phyloP scores from a whole-genome alignment of 2,888 invertebrate genomes.

The Lottia scabra region DNA sequence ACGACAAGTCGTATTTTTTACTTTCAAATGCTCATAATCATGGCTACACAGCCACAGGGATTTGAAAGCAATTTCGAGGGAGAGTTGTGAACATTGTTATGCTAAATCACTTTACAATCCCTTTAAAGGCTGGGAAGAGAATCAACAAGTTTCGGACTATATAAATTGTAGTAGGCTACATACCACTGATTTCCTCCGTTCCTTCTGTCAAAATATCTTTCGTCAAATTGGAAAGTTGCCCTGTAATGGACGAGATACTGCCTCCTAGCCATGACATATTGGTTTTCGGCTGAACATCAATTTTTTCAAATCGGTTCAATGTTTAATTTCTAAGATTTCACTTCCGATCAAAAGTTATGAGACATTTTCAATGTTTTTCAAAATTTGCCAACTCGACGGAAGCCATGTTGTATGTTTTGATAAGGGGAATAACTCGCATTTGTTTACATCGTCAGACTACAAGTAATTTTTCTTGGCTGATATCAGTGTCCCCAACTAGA shows the following conservation, averaged over 20 bases:
- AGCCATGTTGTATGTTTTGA: constrained; percentile 40
- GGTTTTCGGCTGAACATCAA: neutral
- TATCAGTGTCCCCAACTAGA: too few species aligned
- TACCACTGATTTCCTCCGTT: constrained; percentile 76
- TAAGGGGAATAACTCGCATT: too few species aligned
- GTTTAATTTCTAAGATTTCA: neutral
- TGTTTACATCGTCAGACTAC: too few species aligned
- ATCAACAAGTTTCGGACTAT: too few species aligned
- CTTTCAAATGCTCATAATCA: too few species aligned
- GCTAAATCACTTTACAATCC: too few species aligned
- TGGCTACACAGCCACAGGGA: too few species aligned
- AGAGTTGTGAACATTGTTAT: too few species aligned
- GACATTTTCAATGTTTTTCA: neutral
- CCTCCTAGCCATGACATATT: constrained; percentile 72
- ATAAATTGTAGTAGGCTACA: constrained; percentile 20
- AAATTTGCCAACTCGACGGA: constrained; percentile 48
- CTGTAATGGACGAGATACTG: constrained; percentile 77
- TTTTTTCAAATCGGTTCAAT: neutral
- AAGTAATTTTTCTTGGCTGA: too few species aligned
- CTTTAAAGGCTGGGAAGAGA: too few species aligned
- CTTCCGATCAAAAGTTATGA: neutral
- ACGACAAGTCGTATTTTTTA: too few species aligned
- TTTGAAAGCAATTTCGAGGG: too few species aligned
- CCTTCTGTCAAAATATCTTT: constrained; percentile 88
- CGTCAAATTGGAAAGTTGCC: constrained; percentile 86